Conservation (phyloP, 2,113 vertebrate species). For the Ochotona curzoniae region DNA sequence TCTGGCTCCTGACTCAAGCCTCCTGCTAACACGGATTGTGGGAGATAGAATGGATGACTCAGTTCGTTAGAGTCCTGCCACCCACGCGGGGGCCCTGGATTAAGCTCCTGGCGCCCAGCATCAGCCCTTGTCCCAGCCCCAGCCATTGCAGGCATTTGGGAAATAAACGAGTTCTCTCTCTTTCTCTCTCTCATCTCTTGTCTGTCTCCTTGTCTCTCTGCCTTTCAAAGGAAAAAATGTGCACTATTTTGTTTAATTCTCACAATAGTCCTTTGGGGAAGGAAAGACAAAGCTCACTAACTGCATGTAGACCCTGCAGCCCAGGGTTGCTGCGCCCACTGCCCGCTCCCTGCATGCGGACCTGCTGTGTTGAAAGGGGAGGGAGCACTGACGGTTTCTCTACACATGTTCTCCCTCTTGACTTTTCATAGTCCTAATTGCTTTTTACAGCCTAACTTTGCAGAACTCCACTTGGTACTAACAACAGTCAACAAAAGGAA, state of each 20-base stretch:
- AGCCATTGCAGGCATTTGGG: too few species aligned
- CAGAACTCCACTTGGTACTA: not conserved
- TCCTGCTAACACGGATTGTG: too few species aligned
- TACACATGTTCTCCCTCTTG: not conserved
- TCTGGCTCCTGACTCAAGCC: too few species aligned
- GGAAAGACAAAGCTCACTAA: not conserved
- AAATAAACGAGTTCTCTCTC: too few species aligned
- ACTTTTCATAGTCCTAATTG: not conserved
- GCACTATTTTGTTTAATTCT: not conserved
- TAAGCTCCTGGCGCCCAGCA: too few species aligned
- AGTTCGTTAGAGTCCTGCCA: too few species aligned
- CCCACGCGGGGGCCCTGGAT: too few species aligned
- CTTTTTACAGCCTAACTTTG: constrained; percentile 3
- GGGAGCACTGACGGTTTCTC: not conserved
- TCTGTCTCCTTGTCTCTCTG: too few species aligned
- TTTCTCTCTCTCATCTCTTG: too few species aligned
- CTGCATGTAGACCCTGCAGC: not conserved
- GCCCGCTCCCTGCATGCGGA: not conserved
- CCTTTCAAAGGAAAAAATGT: too few species aligned
- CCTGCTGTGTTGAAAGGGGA: not conserved
- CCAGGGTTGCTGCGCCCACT: not conserved
- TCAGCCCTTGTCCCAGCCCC: too few species aligned
- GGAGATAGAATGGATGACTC: too few species aligned
- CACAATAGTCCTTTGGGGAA: not conserved
- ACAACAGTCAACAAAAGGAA: constrained; percentile 12